A percentile compares a stretch with the other conserved stretches of the same genome.
Conservation (phyloP, 37 sponge, comb jelly and placozoan genomes). For the Theonella swinhoei region DNA sequence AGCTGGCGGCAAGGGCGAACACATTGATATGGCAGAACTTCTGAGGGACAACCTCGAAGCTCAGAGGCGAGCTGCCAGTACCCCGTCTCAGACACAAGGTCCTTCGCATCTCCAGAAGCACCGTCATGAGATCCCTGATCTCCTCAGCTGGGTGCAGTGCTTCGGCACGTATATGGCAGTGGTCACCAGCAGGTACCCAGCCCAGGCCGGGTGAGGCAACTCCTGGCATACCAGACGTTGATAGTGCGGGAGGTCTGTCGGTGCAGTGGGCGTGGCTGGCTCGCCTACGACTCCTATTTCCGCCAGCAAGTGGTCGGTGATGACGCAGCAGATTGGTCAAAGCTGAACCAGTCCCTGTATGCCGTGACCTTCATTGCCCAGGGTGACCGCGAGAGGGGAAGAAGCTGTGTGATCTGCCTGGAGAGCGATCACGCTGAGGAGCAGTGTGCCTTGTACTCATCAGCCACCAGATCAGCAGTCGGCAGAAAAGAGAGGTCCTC, state of each 20-base stretch:
- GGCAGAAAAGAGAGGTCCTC: neutral
- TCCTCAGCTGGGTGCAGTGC: neutral
- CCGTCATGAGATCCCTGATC: neutral
- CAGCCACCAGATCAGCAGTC: no score
- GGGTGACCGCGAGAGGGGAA: neutral
- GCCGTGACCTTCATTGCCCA: neutral
- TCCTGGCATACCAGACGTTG: conserved; percentile 8
- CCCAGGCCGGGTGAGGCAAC: neutral
- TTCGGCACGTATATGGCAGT: neutral
- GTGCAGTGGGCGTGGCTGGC: conserved; percentile 5
- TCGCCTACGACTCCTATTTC: neutral
- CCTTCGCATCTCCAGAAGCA: neutral
- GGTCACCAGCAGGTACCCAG: neutral
- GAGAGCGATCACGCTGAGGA: neutral
- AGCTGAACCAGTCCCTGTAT: no score
- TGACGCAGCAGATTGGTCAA: neutral
- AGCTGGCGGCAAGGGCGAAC: neutral
- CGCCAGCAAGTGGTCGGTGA: neutral
- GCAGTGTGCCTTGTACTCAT: no score
- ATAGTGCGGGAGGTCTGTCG: neutral
- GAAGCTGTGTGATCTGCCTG: neutral
- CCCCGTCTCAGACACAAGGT: neutral
- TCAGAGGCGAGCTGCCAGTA: neutral
- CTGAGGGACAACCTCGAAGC: neutral
- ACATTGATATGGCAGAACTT: neutral